These are phyloP conservation scores for Camponotus fellah DNA, from an alignment of 2,888 invertebrate species.

Conservation along the genomic window DNA sequence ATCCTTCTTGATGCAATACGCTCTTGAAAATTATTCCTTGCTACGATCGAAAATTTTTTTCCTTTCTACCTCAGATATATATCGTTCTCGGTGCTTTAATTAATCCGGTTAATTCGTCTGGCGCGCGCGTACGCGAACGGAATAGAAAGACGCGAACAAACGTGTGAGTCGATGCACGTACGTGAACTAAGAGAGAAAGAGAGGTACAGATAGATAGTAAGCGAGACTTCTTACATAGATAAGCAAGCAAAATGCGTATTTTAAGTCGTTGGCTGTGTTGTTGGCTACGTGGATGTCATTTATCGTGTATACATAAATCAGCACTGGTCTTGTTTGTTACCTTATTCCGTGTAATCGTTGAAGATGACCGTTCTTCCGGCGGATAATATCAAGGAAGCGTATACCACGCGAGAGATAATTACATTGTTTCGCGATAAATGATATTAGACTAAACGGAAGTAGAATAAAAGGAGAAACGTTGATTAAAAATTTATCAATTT, in stretches of 20 bases:
- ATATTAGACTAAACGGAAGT: neutral
- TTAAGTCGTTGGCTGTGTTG: slow-evolving; percentile 40
- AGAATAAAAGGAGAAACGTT: neutral
- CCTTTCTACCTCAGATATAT: neutral
- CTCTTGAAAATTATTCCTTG: neutral
- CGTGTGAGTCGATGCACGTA: slow-evolving; percentile 50
- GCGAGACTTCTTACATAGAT: slow-evolving; percentile 43
- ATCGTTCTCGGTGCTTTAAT: slow-evolving; percentile 32
- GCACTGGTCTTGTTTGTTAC: slow-evolving; percentile 14
- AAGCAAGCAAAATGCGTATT: slow-evolving; percentile 37
- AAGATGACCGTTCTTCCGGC: slow-evolving; percentile 41
- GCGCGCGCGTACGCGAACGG: slow-evolving; percentile 65
- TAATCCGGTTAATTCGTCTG: slow-evolving; percentile 72
- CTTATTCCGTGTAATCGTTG: slow-evolving; percentile 27
- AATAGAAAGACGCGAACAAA: slow-evolving; percentile 44
- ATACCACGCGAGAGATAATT: slow-evolving; percentile 6
- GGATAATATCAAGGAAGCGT: slow-evolving; percentile 43
- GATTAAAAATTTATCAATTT: slow-evolving; percentile 10
- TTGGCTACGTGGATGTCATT: slow-evolving; percentile 46
- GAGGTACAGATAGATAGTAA: slow-evolving; percentile 13
- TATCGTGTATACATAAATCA: slow-evolving; percentile 47
- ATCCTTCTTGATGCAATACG: neutral
- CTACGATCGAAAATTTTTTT: neutral
- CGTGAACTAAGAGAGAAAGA: slow-evolving; percentile 27
- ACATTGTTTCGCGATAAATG: slow-evolving; percentile 18